Percentiles rank a stretch among this genome's conserved stretches.
phyloP scores from a whole-genome alignment of 2,113 vertebrate genomes.

The Odocoileus hemionus region DNA sequence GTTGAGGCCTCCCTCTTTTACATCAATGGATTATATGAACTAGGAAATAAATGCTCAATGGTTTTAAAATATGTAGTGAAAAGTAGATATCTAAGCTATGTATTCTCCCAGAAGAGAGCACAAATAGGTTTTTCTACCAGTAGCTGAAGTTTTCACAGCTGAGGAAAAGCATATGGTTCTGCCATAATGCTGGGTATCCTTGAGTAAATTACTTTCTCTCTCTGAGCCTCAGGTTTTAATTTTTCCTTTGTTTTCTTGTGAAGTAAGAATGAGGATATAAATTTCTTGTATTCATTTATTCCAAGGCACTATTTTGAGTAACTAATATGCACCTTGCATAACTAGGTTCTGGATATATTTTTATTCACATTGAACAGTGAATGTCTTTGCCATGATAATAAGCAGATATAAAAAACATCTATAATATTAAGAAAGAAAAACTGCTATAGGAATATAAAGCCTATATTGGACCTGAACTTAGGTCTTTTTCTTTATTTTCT shows the following conservation, averaged over 20 bases:
- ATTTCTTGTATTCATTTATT: not conserved
- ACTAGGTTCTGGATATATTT: not conserved
- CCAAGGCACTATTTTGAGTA: not conserved
- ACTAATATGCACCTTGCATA: not conserved
- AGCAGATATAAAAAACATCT: not conserved
- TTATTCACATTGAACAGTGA: not conserved
- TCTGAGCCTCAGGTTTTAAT: not conserved
- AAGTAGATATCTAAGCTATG: not conserved
- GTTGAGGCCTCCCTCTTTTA: not conserved
- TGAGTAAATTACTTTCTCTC: not conserved
- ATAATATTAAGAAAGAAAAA: not conserved
- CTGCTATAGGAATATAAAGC: not conserved
- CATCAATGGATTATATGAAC: not conserved
- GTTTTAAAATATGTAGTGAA: not conserved
- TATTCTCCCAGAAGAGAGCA: not conserved
- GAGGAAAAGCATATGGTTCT: not conserved
- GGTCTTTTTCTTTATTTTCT: slow-evolving; percentile 43
- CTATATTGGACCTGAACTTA: not conserved
- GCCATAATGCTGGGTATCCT: not conserved
- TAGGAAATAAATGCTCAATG: not conserved
- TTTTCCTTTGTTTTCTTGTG: not conserved
- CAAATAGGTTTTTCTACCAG: not conserved
- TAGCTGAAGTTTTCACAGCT: not conserved
- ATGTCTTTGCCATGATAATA: not conserved
- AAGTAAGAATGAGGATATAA: not conserved